These are phyloP conservation scores for Loris lydekkerianus DNA, from an alignment of 2,797 vertebrate genomes.

Conservation along the genomic window DNA sequence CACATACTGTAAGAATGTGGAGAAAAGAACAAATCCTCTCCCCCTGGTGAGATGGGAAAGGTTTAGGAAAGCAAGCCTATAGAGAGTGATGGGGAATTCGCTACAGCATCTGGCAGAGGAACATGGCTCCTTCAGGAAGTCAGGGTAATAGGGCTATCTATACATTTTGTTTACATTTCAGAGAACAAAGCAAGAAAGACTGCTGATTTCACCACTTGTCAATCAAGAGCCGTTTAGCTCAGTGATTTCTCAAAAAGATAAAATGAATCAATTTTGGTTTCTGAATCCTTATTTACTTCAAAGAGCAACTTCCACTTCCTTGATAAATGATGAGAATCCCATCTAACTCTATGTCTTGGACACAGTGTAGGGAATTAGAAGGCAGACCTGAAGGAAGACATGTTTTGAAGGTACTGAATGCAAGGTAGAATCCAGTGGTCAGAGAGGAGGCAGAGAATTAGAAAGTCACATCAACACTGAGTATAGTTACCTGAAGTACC, in stretches of 20 bases:
- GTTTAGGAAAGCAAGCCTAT: neutral
- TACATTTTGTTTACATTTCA: neutral
- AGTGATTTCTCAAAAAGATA: neutral
- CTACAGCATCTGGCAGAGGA: neutral
- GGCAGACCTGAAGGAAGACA: neutral
- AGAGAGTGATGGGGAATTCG: neutral
- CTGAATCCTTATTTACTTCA: slow-evolving; percentile 16
- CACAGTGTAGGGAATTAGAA: neutral
- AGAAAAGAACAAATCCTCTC: neutral
- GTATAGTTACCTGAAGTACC: neutral
- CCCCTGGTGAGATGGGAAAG: neutral
- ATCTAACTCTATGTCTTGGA: neutral
- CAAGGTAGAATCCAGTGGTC: neutral
- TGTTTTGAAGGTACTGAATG: neutral
- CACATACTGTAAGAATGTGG: neutral
- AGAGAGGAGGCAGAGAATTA: neutral
- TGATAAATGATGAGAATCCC: neutral
- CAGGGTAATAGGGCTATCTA: neutral
- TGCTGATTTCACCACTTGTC: neutral
- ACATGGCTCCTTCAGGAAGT: neutral
- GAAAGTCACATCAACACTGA: neutral
- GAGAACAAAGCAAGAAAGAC: neutral
- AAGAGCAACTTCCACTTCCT: neutral
- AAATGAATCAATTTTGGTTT: neutral
- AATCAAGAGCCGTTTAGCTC: neutral